These are phyloP conservation scores for Maniola jurtina DNA, from an alignment of 1,140 invertebrate species.

Conservation along the genomic window DNA sequence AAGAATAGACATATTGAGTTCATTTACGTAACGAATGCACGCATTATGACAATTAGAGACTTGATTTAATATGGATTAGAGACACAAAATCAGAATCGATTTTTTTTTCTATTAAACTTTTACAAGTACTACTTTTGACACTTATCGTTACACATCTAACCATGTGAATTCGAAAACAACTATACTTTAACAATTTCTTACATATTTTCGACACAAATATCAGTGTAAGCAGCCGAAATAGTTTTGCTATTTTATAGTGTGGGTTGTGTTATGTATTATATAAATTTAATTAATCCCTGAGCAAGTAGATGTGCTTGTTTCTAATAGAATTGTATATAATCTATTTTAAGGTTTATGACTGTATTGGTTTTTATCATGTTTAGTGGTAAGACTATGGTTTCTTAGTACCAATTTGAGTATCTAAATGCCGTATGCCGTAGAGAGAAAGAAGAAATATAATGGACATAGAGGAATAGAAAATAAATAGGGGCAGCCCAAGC, in stretches of 20 bases:
- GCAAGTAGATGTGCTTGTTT: slow-evolving; percentile 70
- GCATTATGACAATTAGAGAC: no score
- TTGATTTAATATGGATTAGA: no score
- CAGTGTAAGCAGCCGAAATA: slow-evolving; percentile 45
- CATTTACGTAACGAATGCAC: no score
- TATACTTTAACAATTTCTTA: not conserved
- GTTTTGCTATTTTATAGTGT: slow-evolving; percentile 72
- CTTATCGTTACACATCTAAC: no score
- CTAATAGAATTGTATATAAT: slow-evolving; percentile 70
- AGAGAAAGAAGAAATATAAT: not conserved
- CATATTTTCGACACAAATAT: slow-evolving; percentile 32
- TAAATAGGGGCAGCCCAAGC: no score
- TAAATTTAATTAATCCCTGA: slow-evolving; percentile 62
- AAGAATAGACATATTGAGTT: no score
- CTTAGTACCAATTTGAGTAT: slow-evolving; percentile 1
- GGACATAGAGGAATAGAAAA: not conserved
- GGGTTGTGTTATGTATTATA: slow-evolving; percentile 76
- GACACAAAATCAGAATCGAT: no score
- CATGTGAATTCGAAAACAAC: no score
- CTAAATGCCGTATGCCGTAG: not conserved
- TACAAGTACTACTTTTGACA: no score
- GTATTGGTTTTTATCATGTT: slow-evolving; percentile 37
- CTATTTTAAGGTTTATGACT: slow-evolving; percentile 42
- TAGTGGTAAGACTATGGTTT: slow-evolving; percentile 31
- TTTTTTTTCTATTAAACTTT: no score